Base-by-base conservation (phyloP, 2,888 invertebrate genomes). In the Itoplectis maculator region DNA sequence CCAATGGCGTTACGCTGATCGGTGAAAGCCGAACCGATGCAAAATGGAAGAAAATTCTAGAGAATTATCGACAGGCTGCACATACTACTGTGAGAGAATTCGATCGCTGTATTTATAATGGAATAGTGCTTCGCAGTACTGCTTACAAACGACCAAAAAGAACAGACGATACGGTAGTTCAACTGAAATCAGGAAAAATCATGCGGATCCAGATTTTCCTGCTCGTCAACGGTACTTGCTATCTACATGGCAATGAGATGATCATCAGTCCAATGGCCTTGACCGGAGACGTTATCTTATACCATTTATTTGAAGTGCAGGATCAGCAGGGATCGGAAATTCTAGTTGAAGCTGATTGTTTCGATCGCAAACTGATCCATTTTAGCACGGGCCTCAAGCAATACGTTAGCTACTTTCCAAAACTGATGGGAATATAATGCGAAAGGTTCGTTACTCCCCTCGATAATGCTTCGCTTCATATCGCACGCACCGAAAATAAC, bases 91-190 rank as follows among this genome's bases (percentile, higher is more conserved):
- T 68, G 13, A 54, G 11, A 61, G 66, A 51, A n/a, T 79, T 35
- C 65, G 40, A 59, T 59, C 13, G 79, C 20, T 74, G 68, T 11
- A 74, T 79, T 23, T 68, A 49, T 18, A 66, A 68, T 8, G 68
- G 66, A 42, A 74, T 59, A 13, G 76, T 81, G 6, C 54, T 76
- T 63, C 81, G 81, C 0, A 81, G 76, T 61, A 70, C 56, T 15
- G 56, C 54, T 20, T 81, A 76, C 11, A 75, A 49, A n/a, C 69
- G 70, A 29, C 65, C 81, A 7, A 69, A 59, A 42, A 69, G 37
- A 72, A 81, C 81, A 35, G 63, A 81, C 49, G 76, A 81, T 35
- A 81, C 81, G 9, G 72, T 69, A 40, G 18, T 81, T 51, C 76
- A 72, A 65, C 23, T 72, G 15, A n/a, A 59, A 35, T 29, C 29